A percentile compares a stretch with the other conserved stretches of the same genome.
Conservation (phyloP, 2,113 vertebrate genomes). For the Gorsachius goisagi region DNA sequence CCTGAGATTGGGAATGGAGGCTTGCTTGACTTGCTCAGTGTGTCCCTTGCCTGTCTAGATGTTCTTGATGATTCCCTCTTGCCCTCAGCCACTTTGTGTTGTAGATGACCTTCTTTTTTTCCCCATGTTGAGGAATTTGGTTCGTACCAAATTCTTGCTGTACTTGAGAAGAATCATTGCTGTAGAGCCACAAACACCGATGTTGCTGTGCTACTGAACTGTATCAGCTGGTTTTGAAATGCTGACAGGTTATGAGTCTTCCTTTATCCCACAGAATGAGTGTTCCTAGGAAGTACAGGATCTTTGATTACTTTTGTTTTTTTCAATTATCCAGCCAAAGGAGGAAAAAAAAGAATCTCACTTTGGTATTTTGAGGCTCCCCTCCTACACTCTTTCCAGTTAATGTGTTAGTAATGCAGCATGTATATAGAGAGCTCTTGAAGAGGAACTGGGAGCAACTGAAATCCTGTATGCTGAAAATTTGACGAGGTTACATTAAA, state of each 20-base stretch:
- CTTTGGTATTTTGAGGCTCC: background rate
- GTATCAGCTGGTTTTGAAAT: background rate
- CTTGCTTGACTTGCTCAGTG: background rate
- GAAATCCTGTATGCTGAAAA: background rate
- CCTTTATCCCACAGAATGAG: background rate
- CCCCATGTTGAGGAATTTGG: background rate
- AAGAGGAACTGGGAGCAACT: background rate
- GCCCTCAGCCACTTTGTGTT: background rate
- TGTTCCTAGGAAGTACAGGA: background rate
- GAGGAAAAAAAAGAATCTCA: background rate
- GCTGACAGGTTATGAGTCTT: slow-evolving; percentile 9
- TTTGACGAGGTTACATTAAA: background rate
- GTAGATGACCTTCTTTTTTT: background rate
- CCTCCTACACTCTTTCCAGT: background rate
- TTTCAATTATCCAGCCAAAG: background rate
- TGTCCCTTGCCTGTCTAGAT: background rate
- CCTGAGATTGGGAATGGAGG: background rate
- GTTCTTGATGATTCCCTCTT: background rate
- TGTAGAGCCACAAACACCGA: background rate
- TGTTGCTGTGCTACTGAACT: background rate
- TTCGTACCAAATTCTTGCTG: slow-evolving; percentile 8
- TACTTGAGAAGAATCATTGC: background rate
- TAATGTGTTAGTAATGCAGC: background rate
- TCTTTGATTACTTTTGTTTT: background rate
- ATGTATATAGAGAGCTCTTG: background rate